Evolutionary conservation across 2,888 invertebrate genomes (phyloP), one percentile per base, ranked within the genome.

Genomic region (Drosophila nr. fundita): DNA sequence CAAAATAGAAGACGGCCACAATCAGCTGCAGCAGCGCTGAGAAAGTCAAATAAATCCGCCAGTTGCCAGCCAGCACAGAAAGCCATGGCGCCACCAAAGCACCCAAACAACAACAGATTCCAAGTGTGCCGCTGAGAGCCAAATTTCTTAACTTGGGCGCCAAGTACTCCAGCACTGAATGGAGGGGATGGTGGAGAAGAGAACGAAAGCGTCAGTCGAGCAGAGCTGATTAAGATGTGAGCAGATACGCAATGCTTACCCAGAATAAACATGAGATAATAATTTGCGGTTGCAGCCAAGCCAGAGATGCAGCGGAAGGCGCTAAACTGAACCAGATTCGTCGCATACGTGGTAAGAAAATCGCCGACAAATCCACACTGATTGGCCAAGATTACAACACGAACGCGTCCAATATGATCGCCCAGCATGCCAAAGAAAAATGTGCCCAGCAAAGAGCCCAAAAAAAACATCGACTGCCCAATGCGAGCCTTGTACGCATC

Each of bases 231-330:
- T 58, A 69, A 42, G 8, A 50, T 49, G 13, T 36, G 49, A 59
- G 40, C 21, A 63, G 66, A 82, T 80, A 80, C 67, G 79, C 76
- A 68, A 13, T 85, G 80, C 92, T 92, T 91, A 94, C 95, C 94
- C 75, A 95, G 93, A 75, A 95, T 95, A 83, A 95, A 95, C 94
- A 95, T 94, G 92, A 95, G 94, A 70, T 94, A 94, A 86, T 94
- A 95, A 89, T 94, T 95, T 21, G 94, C 93, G 80, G 95, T 95
- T 57, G 94, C 94, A 27, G 94, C 95, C 78, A 94, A 91, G 32
- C 95, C 95, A 18, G 95, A 94, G 49, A 95, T 86, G 88, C 95
- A 94, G 76, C 95, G 91, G 69, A 94, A 94, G 6, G 60, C 68
- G 45, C 78, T 80, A 84, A 94, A 95, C 61, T 93, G 90, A 15